These are phyloP conservation scores for Nicator chloris DNA, from an alignment of 2,113 vertebrate genomes.

Conservation along the genomic window DNA sequence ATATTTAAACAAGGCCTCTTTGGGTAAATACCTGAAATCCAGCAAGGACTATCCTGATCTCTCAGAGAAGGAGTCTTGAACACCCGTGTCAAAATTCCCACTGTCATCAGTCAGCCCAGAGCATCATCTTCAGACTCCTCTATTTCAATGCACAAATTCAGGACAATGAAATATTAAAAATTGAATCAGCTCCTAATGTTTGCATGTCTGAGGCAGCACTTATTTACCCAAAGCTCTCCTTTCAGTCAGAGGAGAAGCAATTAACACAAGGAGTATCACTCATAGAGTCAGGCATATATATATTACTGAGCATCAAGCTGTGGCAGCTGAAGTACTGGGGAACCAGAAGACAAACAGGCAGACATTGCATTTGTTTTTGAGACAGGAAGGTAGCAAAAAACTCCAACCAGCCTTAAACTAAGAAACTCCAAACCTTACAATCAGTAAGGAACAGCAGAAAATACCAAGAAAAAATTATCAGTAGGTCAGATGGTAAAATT, in stretches of 20 bases:
- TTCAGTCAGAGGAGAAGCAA: neutral
- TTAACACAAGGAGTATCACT: neutral
- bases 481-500: neutral
- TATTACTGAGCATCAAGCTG: neutral
- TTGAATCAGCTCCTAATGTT: neutral
- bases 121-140: neutral
- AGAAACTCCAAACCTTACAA: neutral
- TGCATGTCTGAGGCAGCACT: neutral
- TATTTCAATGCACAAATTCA: neutral
- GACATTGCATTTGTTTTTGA: neutral
- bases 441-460: neutral
- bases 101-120: neutral
- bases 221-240: neutral
- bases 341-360: neutral
- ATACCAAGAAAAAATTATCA: neutral
- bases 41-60: neutral
- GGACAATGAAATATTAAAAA: neutral
- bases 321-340: neutral
- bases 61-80: neutral
- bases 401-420: neutral
- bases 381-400: neutral
- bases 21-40: neutral
- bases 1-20: neutral
- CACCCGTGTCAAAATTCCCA: neutral
- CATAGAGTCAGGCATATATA: neutral